Evolutionary conservation across 2,888 invertebrate genomes (phyloP), one percentile per base, ranked within the genome.

Genomic region (Odontothrips loti): DNA sequence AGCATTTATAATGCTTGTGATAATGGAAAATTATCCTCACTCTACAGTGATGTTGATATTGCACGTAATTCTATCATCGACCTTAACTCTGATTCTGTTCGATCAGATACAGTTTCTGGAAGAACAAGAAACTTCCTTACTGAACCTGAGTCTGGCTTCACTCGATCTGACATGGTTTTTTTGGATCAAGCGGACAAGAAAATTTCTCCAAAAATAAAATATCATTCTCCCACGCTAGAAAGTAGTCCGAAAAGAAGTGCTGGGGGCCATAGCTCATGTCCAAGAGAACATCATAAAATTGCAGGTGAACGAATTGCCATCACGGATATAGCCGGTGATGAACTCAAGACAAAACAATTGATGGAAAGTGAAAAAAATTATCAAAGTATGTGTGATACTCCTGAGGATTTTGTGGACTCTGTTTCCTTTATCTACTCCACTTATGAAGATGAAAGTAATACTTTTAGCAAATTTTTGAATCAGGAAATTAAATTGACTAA

Each of bases 371-470:
- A 75, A 27, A 27, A 75, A 27, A 58, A 20, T 15, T 75, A 11
- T 23, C 23, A 75, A 75, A 23, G 23, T 27, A 27, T 75, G 68
- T 75, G 68, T 12, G 12, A 27, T 1, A 8, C 68, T 10, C 12
- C 23, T 8, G 23, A 27, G 12, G 68, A 75, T 27, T 27, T 75
- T 12, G 23, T 27, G n/a, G 68, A 75, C 27, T 75, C 23, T 75
- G 68, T 75, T 0, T 75, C 68, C 11, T n/a, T 75, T 27, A 27
- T 75, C 12, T 75, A 75, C 27, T 75, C 68, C 10, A 27, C 68
- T 11, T 75, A 75, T 75, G 68, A 75, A 23, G 68, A 75, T n/a
- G 68, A 75, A 27, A 75, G 68, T 12, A 75, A n/a, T 10, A 75
- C 68, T 27, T 75, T 75, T 27, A 75, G 27, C 27, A 75, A 75